phyloP scores from a whole-genome alignment of 92 coral and sea anemone species.

The Epizoanthus rinbou region DNA sequence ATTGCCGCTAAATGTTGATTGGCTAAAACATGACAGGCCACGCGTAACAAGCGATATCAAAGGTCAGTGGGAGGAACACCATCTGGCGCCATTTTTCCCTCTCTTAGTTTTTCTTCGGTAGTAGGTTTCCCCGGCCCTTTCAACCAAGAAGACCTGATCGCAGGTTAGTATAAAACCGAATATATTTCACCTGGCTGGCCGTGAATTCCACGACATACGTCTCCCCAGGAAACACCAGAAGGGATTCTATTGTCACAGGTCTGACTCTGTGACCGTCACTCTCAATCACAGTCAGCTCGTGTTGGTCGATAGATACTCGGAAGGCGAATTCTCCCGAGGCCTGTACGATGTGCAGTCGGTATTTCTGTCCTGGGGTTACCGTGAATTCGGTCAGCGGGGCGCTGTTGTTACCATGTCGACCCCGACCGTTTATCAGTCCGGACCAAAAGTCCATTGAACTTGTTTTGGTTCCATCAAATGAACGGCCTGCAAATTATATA shows the following conservation, averaged over 20 bases:
- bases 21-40: too few species aligned
- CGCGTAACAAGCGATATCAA: too few species aligned
- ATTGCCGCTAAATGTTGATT: too few species aligned
- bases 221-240: conserved; percentile 63
- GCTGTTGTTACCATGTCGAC: conserved; percentile 53
- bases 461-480: conserved; percentile 51
- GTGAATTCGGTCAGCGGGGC: conserved; percentile 48
- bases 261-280: conserved; percentile 59
- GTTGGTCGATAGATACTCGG: conserved; percentile 64
- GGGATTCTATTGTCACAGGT: conserved; percentile 52
- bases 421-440: conserved; percentile 52
- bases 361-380: conserved; percentile 49
- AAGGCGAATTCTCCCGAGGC: conserved; percentile 50
- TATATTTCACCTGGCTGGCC: conserved; percentile 22
- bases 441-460: conserved; percentile 50
- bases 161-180: too few species aligned
- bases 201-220: conserved; percentile 50
- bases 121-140: too few species aligned
- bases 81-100: too few species aligned
- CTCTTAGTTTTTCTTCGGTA: too few species aligned
- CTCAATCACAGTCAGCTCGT: conserved; percentile 59
- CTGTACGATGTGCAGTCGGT: conserved; percentile 54
- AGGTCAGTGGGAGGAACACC: too few species aligned
- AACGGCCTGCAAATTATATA: too few species aligned
- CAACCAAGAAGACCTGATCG: too few species aligned